Evolutionary conservation across 2,888 invertebrate species (phyloP), one percentile per base, ranked within the genome.

Genomic region (Andrena trimmerana): DNA sequence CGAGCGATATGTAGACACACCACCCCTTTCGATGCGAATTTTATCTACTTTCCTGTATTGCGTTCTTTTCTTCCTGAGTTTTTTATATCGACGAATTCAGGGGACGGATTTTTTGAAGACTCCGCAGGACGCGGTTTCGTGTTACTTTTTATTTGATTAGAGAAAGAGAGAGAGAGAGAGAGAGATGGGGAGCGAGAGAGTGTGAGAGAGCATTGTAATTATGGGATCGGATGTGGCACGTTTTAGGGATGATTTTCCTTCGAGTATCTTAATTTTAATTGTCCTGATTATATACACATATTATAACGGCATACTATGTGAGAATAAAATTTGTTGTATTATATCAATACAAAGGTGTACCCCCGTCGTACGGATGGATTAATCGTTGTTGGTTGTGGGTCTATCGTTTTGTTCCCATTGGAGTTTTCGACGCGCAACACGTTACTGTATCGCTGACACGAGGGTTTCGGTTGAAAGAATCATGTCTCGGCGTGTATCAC

Each of bases 401-500:
- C 54, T 74, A 69, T 66, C 59, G 80, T 79, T 79, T 65, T 13
- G 29, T 27, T 50, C 63, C 79, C 24, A 60, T 50, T 24, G 72
- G 50, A 72, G 60, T 54, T 70, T 80, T 81, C 54, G 57, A 73
- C 63, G 73, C 73, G 67, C 72, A 59, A 72, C 63, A 79, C 62
- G 70, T 80, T 70, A 72, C 31, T 80, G 80, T 81, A 80, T 50
- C 69, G 63, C 50, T 68, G 27, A 59, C 48, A 48, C 71, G 66
- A 78, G 52, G 52, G 59, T 72, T 81, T 72, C 52, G 36, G 52
- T 72, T 77, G 54, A 24, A 54, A 31, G 42, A 72, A 68, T 80
- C 80, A 68, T 81, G 80, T 72, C 72, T 81, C 68, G 67, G 80
- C 81, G 81, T 79, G 81, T 81, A 79, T 67, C 79, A 81, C 67